These are phyloP conservation scores for Otus scops DNA, from an alignment of 2,797 vertebrate species.

Conservation along the genomic window DNA sequence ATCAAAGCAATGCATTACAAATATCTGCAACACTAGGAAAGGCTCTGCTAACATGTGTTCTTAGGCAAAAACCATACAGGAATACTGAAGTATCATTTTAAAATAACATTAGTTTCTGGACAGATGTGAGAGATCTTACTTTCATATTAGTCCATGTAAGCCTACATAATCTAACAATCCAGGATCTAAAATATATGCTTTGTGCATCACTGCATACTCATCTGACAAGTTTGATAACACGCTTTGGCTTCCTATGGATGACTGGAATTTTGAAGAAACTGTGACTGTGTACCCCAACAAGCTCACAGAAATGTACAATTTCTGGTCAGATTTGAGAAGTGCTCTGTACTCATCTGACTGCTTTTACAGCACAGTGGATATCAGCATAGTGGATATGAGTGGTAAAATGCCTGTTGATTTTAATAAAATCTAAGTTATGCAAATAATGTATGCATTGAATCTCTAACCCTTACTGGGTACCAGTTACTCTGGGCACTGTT, in stretches of 20 bases:
- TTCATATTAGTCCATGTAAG: constrained; percentile 34
- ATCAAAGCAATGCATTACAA: background rate
- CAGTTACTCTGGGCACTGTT: background rate
- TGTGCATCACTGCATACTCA: background rate
- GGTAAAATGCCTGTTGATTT: constrained; percentile 7
- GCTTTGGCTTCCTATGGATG: background rate
- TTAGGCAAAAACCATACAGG: background rate
- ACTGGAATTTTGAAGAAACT: background rate
- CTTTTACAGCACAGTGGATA: background rate
- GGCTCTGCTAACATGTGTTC: background rate
- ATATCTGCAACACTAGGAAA: background rate
- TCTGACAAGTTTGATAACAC: background rate
- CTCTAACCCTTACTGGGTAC: background rate
- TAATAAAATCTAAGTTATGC: background rate
- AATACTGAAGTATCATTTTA: background rate
- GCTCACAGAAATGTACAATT: background rate
- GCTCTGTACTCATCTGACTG: background rate
- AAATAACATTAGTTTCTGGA: constrained; percentile 24
- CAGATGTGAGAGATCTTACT: constrained; percentile 48
- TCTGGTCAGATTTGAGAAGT: background rate
- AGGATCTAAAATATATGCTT: background rate
- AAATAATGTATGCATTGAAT: background rate
- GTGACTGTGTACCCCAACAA: background rate
- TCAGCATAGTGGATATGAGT: background rate
- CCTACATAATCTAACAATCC: constrained; percentile 31